These are phyloP conservation scores for Lathronympha strigana DNA, from an alignment of 2,888 invertebrate species.

Conservation along the genomic window DNA sequence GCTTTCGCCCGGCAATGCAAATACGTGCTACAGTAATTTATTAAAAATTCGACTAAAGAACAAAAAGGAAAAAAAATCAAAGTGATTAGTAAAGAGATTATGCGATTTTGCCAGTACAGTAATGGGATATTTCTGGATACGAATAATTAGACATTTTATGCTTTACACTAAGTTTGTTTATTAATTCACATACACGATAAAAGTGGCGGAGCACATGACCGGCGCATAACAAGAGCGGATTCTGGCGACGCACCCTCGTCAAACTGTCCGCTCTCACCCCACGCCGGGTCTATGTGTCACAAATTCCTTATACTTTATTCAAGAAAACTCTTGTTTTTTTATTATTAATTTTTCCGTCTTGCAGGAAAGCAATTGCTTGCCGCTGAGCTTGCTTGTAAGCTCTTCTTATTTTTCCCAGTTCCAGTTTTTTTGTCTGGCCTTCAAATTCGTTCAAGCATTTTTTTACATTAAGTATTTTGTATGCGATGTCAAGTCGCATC, in stretches of 20 bases:
- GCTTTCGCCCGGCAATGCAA: too few relatives aligned
- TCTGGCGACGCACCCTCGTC: slow-evolving; percentile 47
- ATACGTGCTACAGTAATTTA: too few relatives aligned
- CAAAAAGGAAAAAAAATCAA: too few relatives aligned
- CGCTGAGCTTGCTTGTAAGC: neutral
- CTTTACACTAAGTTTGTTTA: slow-evolving; percentile 79
- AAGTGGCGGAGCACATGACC: slow-evolving; percentile 69
- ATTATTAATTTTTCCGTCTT: slow-evolving; percentile 54
- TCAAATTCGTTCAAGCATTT: slow-evolving; percentile 4
- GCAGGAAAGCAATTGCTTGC: neutral
- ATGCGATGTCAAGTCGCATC: slow-evolving; percentile 5
- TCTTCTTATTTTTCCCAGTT: neutral
- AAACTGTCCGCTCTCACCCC: slow-evolving; percentile 8
- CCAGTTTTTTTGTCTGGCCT: slow-evolving; percentile 3
- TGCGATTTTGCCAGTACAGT: too few relatives aligned
- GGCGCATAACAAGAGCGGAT: slow-evolving; percentile 65
- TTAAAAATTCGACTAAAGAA: too few relatives aligned
- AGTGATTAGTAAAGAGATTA: too few relatives aligned
- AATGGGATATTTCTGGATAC: neutral
- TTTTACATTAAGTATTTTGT: slow-evolving; percentile 2
- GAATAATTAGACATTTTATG: slow-evolving; percentile 51
- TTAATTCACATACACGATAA: slow-evolving; percentile 73
- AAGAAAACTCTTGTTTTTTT: slow-evolving; percentile 69
- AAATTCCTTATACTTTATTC: slow-evolving; percentile 59
- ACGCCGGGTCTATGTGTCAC: slow-evolving; percentile 34